These are phyloP conservation scores for Cichladusa arquata DNA, from an alignment of 2,113 vertebrate species.

Conservation along the genomic window DNA sequence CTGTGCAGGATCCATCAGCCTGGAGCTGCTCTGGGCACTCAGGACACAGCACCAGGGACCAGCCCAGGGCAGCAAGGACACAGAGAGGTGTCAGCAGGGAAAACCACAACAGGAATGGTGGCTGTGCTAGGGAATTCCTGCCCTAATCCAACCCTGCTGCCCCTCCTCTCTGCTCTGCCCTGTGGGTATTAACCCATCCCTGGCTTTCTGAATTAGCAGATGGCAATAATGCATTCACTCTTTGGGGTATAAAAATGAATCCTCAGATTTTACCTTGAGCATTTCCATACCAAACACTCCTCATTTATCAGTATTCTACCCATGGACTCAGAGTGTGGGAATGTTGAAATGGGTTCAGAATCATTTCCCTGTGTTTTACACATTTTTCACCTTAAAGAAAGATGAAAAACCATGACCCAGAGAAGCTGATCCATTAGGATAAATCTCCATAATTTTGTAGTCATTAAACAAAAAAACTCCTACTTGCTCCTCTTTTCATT, in stretches of 20 bases:
- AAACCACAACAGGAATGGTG: neutral
- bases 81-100: neutral
- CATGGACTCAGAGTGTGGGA: fast-evolving
- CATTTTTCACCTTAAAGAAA: neutral
- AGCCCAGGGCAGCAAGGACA: neutral
- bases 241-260: neutral
- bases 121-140: neutral
- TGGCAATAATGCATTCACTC: neutral
- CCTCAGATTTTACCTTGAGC: neutral
- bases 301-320: neutral
- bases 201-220: neutral
- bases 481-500: neutral
- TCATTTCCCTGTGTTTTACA: neutral
- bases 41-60: fast-evolving
- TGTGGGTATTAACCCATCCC: neutral
- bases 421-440: neutral
- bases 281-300: neutral
- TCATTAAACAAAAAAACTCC: neutral
- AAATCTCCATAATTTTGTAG: conserved; percentile 18
- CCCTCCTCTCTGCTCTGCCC: neutral
- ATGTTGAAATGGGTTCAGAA: neutral
- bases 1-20: neutral
- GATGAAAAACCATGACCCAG: neutral
- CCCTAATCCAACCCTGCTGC: neutral
- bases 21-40: neutral